These are phyloP conservation scores for Timema cristinae DNA, from an alignment of 2,888 invertebrate genomes.

Conservation along the genomic window DNA sequence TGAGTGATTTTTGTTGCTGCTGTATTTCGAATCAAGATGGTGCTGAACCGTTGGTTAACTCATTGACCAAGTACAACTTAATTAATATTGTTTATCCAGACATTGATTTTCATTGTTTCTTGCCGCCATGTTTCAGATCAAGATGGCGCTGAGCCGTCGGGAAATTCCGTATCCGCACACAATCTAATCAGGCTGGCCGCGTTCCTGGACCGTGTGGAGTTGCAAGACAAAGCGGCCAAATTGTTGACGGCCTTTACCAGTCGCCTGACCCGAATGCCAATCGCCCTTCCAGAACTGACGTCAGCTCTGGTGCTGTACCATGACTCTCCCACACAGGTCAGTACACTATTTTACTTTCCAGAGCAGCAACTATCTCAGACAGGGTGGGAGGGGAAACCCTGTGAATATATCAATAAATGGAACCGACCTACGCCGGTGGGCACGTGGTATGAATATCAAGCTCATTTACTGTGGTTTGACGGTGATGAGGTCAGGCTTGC, in stretches of 20 bases:
- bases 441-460: no score
- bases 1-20: no score
- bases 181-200: constrained; percentile 74
- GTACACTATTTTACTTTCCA: constrained; percentile 14
- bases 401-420: no score
- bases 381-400: no score
- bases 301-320: constrained; percentile 61
- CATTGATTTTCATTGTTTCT: not conserved
- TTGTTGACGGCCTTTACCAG: constrained; percentile 60
- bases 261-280: constrained; percentile 59
- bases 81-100: no score
- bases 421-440: no score
- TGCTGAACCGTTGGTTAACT: no score
- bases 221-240: constrained; percentile 53
- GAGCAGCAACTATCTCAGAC: no score
- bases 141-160: constrained; percentile 92
- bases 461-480: no score
- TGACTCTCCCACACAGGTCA: constrained; percentile 70
- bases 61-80: no score
- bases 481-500: no score
- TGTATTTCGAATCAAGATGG: no score
- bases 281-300: constrained; percentile 71
- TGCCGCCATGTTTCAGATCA: constrained; percentile 62
- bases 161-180: constrained; percentile 81
- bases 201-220: constrained; percentile 59